Conservation (phyloP, 2,797 vertebrate genomes). For the Bradypodion pumilum region DNA sequence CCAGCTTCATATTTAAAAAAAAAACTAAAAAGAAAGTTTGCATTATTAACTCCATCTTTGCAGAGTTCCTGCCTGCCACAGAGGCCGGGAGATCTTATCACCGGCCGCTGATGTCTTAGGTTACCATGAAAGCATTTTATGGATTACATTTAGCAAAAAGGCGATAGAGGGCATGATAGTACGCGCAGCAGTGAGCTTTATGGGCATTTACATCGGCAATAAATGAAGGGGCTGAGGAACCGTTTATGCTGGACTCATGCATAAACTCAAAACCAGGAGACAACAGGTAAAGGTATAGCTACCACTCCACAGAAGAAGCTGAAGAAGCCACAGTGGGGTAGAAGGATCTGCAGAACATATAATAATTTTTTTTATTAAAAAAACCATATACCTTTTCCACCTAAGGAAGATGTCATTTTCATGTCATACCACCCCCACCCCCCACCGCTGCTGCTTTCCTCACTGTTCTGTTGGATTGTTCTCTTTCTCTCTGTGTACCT, state of each 20-base stretch:
- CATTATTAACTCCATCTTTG: constrained; percentile 96
- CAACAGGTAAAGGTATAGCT: constrained; percentile 46
- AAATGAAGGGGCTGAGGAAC: constrained; percentile 57
- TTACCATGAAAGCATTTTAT: constrained; percentile 95
- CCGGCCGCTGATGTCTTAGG: constrained; percentile 85
- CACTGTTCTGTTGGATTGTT: not conserved
- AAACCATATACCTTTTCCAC: too few relatives aligned
- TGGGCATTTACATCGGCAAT: constrained; percentile 52
- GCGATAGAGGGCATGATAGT: constrained; percentile 78
- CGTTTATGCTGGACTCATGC: constrained; percentile 69
- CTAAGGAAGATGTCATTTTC: not conserved
- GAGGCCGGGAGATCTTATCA: constrained; percentile 98
- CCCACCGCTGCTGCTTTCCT: too few relatives aligned
- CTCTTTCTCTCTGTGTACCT: too few relatives aligned
- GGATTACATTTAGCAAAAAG: constrained; percentile 87
- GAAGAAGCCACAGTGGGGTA: constrained; percentile 47
- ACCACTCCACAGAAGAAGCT: constrained; percentile 26
- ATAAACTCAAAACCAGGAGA: constrained; percentile 59
- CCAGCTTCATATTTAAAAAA: constrained; percentile 84
- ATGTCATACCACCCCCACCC: too few relatives aligned
- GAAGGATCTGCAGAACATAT: not conserved
- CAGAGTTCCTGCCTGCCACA: constrained; percentile 97
- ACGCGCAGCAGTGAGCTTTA: constrained; percentile 61
- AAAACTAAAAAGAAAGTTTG: too few relatives aligned
- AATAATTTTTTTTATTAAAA: not conserved